Conservation (phyloP, 2,888 invertebrate genomes). For the Macrosoma leucophasiata region DNA sequence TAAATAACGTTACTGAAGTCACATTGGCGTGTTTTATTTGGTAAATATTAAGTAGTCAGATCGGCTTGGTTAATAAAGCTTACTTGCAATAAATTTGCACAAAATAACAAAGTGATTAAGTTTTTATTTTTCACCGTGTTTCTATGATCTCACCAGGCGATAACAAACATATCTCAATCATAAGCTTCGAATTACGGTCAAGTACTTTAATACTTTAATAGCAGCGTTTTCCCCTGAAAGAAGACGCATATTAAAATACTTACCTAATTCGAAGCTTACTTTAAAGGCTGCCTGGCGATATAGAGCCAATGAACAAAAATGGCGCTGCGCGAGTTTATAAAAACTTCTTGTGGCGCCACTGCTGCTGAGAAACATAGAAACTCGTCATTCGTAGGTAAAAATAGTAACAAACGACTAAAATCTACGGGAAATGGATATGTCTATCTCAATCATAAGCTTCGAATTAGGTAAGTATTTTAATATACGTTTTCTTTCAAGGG, state of each 20-base stretch:
- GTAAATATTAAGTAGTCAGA: too few relatives aligned
- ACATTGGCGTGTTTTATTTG: conserved; percentile 1
- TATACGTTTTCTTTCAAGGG: conserved; percentile 13
- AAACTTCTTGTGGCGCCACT: background rate
- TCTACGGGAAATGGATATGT: too few relatives aligned
- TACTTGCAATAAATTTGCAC: too few relatives aligned
- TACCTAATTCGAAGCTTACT: conserved; percentile 2
- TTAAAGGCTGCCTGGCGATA: background rate
- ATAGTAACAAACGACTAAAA: too few relatives aligned
- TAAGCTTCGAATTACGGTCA: conserved; percentile 4
- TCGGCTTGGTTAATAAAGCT: too few relatives aligned
- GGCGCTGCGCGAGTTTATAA: background rate
- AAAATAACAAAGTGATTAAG: too few relatives aligned
- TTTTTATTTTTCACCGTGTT: background rate
- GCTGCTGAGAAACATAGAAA: conserved; percentile 1
- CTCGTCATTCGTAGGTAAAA: too few relatives aligned
- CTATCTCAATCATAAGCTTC: too few relatives aligned
- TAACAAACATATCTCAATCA: conserved; percentile 8
- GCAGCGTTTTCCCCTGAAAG: conserved; percentile 12
- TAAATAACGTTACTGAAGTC: background rate
- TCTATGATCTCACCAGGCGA: conserved; percentile 6
- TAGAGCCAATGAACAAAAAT: conserved; percentile 1
- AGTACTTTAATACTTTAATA: conserved; percentile 7
- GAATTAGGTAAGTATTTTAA: conserved; percentile 10
- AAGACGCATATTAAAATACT: conserved; percentile 13